Conservation (phyloP, 2,113 vertebrate genomes). For the Bambusicola thoracicus region DNA sequence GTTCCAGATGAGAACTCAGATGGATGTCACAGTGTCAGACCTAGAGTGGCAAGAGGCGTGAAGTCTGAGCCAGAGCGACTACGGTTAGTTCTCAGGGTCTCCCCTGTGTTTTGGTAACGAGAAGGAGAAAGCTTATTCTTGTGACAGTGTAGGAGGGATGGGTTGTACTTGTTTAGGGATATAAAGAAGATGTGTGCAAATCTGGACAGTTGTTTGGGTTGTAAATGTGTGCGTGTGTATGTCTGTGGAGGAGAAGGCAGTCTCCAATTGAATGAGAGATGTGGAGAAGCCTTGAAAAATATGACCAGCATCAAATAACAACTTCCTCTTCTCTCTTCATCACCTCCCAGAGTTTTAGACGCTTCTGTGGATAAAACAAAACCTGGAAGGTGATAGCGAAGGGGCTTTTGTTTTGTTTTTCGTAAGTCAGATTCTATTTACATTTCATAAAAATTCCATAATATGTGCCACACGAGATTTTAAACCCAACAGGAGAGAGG, state of each 20-base stretch:
- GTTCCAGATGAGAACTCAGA: not conserved
- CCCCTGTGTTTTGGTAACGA: not conserved
- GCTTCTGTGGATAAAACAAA: not conserved
- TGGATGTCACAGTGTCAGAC: not conserved
- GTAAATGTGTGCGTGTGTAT: rapidly evolving
- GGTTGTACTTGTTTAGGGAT: not conserved
- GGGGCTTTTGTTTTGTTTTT: not conserved
- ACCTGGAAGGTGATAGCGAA: not conserved
- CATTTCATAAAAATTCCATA: not conserved
- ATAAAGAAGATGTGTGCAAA: not conserved
- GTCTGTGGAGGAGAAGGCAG: not conserved
- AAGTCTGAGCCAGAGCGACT: not conserved
- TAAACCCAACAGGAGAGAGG: not conserved
- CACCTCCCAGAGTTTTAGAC: rapidly evolving
- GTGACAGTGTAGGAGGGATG: not conserved
- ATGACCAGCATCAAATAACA: not conserved
- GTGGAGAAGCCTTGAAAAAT: not conserved
- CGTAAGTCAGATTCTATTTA: not conserved
- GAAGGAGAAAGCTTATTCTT: not conserved
- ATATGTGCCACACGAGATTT: not conserved
- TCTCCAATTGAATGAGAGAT: not conserved
- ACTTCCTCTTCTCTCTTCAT: not conserved
- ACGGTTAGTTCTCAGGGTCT: rapidly evolving
- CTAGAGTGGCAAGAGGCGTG: not conserved
- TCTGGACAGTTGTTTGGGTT: not conserved